Conservation (phyloP, 2,797 vertebrate species). For the Peromyscus eremicus region DNA sequence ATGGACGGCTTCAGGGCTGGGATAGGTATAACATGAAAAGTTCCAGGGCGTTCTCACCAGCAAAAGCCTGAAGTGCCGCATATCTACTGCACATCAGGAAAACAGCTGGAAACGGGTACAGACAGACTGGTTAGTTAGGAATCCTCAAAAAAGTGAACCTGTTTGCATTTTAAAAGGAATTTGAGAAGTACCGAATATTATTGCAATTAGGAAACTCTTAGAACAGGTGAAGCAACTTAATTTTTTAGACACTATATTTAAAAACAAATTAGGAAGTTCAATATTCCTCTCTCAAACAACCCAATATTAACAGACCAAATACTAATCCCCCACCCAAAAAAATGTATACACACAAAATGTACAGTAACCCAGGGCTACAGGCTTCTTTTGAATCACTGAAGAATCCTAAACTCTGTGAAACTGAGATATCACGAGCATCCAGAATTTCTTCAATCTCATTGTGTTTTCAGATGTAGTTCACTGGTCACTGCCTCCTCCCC, state of each 20-base stretch:
- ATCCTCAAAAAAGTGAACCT: not conserved
- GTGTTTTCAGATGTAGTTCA: not conserved
- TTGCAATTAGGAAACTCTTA: not conserved
- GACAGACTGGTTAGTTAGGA: not conserved
- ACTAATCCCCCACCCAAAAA: not conserved
- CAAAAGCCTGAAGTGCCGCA: not conserved
- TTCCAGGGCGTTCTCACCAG: not conserved
- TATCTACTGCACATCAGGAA: not conserved
- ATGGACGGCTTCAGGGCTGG: not conserved
- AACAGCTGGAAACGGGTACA: not conserved
- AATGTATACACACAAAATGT: not conserved
- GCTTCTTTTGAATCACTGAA: not conserved
- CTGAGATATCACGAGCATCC: not conserved
- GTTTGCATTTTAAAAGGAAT: not conserved
- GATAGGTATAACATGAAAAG: not conserved
- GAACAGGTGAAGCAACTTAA: not conserved
- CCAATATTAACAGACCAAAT: not conserved
- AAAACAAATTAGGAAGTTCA: conserved; percentile 21
- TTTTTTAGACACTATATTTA: not conserved
- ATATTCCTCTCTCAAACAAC: not conserved
- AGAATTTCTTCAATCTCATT: conserved; percentile 46
- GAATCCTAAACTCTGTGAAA: conserved; percentile 7
- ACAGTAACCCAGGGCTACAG: not conserved
- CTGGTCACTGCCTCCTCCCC: not conserved
- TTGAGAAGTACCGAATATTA: not conserved